Base-by-base conservation (phyloP, 1,140 invertebrate genomes). In the Pantala flavescens region DNA sequence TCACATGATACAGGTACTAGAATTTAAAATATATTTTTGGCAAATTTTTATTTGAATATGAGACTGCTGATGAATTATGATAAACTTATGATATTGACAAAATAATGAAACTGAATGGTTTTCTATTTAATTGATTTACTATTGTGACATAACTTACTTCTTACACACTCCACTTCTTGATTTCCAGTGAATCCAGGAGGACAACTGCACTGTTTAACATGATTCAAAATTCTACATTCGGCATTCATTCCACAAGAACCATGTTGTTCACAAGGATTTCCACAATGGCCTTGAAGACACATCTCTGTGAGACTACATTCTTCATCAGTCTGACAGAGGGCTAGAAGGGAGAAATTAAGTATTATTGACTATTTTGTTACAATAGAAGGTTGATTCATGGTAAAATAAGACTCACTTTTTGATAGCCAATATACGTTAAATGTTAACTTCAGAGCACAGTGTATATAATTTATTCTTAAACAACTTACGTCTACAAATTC, bases 191-290 rank as follows among this genome's bases (percentile, higher is more conserved):
- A 96, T 70, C 91, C 91, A 55, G 88, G 84, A 19, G 93, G 92
- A 80, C 94, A 96, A 76, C 87, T 88, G 78, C 94, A 96, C 78
- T 89, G 86, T 80, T 93, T 90, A 1, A 89, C 83, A 79, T 96
- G 94, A 80, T 89, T 90, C 23, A 84, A 83, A n/a, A 90, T 88
- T 63, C 85, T 84, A 80, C 94, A 96, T 73, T 91, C 80, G n/a
- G 94, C 91, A 82, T 96, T 96, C 75, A 95, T 86, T n/a, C 95
- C 95, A 83, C 95, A 97, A 0, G 92, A 85, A 75, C 87, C 87
- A 77, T 87, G 86, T 78, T 90, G 81, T 74, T 88, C 85, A 80
- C 95, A 97, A n/a, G 93, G 91, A 85, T 95, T 90, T 49, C 89
- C 82, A 80, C 95, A 97, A 82, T 94, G 91, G 0, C 92, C 92